Evolutionary conservation across 2,888 invertebrate genomes (phyloP), one percentile per base, ranked within the genome.

Genomic region (Pachliopta kotzebuea): DNA sequence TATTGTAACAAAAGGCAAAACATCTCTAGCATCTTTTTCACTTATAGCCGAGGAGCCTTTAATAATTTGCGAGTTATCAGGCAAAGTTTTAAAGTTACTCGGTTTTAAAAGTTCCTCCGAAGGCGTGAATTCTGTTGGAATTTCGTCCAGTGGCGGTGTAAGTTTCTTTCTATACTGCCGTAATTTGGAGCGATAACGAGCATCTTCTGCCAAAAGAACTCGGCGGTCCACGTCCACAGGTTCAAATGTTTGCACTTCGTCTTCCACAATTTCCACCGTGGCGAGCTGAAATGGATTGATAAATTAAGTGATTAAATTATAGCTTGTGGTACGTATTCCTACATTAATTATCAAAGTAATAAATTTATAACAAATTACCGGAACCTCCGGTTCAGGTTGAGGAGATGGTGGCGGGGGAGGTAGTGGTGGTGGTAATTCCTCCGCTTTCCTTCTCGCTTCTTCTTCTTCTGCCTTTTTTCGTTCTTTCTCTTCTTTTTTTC

Each of bases 41-140:
- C 79, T 72, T 23, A 94, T 78, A n/a, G 90, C 85, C 0, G 77
- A 75, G 0, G 80, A 76, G 0, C 94, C 94, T 66, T 92, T 82
- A 0, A 95, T 83, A 20, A 94, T 93, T 76, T 94, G 91, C 0
- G 92, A 92, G 7, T 90, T 91, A 70, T 95, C 95, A 0, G 94
- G 94, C 52, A 95, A 76, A 21, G 84, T 77, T 58, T 87, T 84
- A 70, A 94, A 95, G 73, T 95, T 95, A 65, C 84, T 91, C 0
- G 91, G 92, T 56, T 93, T 88, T 0, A 76, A 71, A 9, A 95
- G 76, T 72, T 95, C 95, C 56, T 93, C 80, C 1, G 90, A 85
- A 0, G 88, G 74, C 0, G 88, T 80, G 1, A 80, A 68, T 18
- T 76, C 74, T 0, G 74, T 2, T 0, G 77, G 73, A 7, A 72